Percentiles rank a stretch among this genome's conserved stretches.
phyloP scores from a whole-genome alignment of 2,113 vertebrate genomes.

The Peucedramus taeniatus region DNA sequence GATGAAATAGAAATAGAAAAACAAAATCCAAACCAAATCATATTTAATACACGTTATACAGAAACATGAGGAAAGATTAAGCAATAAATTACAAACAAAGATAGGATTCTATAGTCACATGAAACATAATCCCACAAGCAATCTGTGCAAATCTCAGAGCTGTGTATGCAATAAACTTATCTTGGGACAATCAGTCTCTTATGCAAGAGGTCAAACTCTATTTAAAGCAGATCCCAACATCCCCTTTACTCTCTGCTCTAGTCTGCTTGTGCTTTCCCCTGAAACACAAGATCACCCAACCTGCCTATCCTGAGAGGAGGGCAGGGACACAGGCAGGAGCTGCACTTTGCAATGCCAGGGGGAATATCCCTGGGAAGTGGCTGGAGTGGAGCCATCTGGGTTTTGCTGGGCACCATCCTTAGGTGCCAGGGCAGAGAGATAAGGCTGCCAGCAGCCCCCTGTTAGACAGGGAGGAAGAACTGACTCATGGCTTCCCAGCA shows the following conservation, averaged over 20 bases:
- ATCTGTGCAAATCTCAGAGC: slow-evolving; percentile 36
- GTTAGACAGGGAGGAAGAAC: background rate
- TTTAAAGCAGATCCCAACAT: background rate
- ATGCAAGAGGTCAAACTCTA: slow-evolving; percentile 44
- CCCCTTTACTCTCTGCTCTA: background rate
- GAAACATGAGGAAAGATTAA: slow-evolving; percentile 18
- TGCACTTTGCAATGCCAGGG: background rate
- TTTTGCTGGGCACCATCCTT: background rate
- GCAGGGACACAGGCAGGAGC: background rate
- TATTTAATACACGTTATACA: background rate
- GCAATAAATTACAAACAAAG: slow-evolving; percentile 24
- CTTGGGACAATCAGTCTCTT: slow-evolving; percentile 22
- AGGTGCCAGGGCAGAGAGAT: background rate
- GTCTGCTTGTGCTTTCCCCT: background rate
- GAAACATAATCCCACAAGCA: slow-evolving; percentile 51
- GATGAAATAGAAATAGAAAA: background rate
- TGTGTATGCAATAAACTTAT: slow-evolving; percentile 29
- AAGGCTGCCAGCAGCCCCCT: background rate
- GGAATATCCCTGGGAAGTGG: background rate
- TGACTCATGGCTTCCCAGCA: background rate
- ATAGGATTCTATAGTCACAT: slow-evolving; percentile 22
- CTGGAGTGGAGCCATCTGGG: background rate
- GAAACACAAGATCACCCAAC: background rate
- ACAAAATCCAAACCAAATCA: background rate
- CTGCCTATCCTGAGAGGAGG: background rate